These are phyloP conservation scores for Solen grandis DNA, from an alignment of 1,140 invertebrate species.

Conservation along the genomic window DNA sequence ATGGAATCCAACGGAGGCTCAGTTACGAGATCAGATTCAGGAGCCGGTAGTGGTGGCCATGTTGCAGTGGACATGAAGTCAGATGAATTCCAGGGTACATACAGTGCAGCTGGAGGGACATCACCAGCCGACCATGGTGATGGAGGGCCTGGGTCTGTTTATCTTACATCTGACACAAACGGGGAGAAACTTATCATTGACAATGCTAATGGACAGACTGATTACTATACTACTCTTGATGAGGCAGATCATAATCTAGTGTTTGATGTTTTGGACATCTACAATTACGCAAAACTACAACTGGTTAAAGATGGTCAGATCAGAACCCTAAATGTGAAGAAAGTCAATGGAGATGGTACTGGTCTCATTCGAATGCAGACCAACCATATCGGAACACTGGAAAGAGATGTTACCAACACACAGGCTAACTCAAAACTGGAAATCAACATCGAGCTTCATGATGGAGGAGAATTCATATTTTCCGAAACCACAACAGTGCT, in stretches of 20 bases:
- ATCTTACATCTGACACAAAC: conserved; percentile 50
- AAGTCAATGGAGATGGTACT: conserved; percentile 71
- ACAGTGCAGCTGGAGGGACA: conserved; percentile 62
- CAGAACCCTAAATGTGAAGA: conserved; percentile 67
- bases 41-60: conserved; percentile 73
- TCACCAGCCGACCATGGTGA: conserved; percentile 59
- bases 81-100: conserved; percentile 62
- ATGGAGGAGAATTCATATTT: conserved; percentile 72
- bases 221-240: conserved; percentile 65
- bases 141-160: conserved; percentile 72
- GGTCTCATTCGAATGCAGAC: conserved; percentile 67
- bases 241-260: conserved; percentile 59
- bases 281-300: conserved; percentile 70
- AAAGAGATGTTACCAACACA: conserved; percentile 59
- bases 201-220: conserved; percentile 67
- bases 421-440: conserved; percentile 67
- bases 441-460: conserved; percentile 71
- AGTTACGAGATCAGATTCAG: conserved; percentile 47
- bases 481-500: conserved; percentile 70
- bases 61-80: conserved; percentile 65
- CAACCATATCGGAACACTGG: conserved; percentile 69
- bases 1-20: conserved; percentile 67
- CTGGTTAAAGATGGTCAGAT: conserved; percentile 59
- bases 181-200: conserved; percentile 66
- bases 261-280: conserved; percentile 68